These are phyloP conservation scores for Phrynosoma platyrhinos DNA, from an alignment of 2,113 vertebrate genomes.

Conservation along the genomic window DNA sequence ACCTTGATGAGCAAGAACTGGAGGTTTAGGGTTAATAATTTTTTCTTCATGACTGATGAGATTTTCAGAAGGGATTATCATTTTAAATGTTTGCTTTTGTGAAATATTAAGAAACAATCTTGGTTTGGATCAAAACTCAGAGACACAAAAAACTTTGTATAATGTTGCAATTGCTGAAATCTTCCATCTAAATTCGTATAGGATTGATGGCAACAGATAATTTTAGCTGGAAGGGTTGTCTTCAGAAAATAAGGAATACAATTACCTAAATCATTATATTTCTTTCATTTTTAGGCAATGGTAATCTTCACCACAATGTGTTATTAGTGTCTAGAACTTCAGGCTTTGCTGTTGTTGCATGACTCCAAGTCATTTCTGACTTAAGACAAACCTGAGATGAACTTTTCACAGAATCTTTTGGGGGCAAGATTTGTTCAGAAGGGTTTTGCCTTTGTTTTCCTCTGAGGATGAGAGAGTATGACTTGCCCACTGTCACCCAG, in stretches of 20 bases:
- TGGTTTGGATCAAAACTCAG: not conserved
- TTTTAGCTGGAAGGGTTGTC: not conserved
- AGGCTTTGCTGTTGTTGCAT: not conserved
- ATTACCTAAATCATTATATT: not conserved
- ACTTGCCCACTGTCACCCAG: no score
- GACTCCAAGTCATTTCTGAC: no score
- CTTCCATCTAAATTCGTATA: not conserved
- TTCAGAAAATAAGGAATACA: not conserved
- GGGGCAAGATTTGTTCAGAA: no score
- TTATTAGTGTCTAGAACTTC: not conserved
- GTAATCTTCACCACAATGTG: not conserved
- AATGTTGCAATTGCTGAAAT: not conserved
- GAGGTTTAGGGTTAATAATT: not conserved
- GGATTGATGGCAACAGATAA: not conserved
- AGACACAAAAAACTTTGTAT: not conserved
- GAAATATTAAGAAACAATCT: slow-evolving; percentile 11
- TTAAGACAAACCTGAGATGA: no score
- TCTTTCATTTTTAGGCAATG: not conserved
- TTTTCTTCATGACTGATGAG: not conserved
- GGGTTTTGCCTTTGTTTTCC: no score
- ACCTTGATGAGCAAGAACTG: not conserved
- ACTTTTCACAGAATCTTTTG: no score
- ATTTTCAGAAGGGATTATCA: not conserved
- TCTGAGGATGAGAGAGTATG: no score
- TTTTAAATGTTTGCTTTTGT: not conserved